phyloP scores from a whole-genome alignment of 37 sponge, comb jelly and placozoan genomes.

The Ianthella basta region DNA sequence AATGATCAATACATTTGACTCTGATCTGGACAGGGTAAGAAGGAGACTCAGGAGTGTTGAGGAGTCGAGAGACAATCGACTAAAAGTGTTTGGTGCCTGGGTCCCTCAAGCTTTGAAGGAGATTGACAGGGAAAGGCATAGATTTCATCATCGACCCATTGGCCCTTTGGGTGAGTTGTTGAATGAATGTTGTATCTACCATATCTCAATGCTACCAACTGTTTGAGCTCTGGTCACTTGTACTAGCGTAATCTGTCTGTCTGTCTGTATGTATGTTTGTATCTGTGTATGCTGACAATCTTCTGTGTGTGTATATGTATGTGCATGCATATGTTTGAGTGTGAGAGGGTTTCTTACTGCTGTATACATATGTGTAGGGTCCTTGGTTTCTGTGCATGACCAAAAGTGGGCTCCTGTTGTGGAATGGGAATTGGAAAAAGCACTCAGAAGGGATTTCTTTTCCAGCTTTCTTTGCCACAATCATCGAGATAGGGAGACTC shows the following conservation, averaged over 20 bases:
- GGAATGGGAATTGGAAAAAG: too few species aligned
- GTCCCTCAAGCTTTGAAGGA: constrained; percentile 49
- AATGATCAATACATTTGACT: not conserved
- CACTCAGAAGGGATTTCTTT: constrained; percentile 39
- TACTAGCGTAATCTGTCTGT: constrained; percentile 1
- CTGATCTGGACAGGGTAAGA: constrained; percentile 3
- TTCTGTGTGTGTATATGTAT: not conserved
- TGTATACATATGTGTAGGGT: not conserved
- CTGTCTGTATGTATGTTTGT: not conserved
- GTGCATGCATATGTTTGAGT: not conserved
- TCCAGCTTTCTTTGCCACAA: constrained; percentile 68
- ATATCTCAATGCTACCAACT: too few species aligned
- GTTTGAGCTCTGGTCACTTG: too few species aligned
- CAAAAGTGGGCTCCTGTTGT: constrained; percentile 76
- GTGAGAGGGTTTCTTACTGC: not conserved
- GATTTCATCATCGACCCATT: constrained; percentile 58
- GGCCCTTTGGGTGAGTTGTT: constrained; percentile 69
- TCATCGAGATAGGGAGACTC: constrained; percentile 43
- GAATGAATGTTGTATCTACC: not conserved
- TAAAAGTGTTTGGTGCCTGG: constrained; percentile 53
- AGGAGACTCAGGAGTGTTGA: constrained; percentile 34
- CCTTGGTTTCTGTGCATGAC: constrained; percentile 60
- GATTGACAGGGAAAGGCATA: constrained; percentile 18
- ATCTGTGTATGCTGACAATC: not conserved
- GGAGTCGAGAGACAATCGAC: constrained; percentile 41